Evolutionary conservation across 2,888 invertebrate species (phyloP).

Genomic region (Lasiommata megera): DNA sequence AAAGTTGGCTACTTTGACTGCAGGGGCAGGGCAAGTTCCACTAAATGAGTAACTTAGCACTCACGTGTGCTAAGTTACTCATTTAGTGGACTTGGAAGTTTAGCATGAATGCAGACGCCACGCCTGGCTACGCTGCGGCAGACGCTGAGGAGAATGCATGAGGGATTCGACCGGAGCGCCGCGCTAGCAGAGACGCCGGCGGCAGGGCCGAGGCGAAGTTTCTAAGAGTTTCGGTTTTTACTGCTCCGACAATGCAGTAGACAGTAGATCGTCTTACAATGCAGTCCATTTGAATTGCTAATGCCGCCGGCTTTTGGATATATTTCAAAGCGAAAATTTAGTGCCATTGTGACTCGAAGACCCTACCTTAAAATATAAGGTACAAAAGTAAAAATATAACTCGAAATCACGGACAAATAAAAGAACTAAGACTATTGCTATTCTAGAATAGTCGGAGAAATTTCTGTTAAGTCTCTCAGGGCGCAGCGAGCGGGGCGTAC

Average conservation of each 20-base stretch:
- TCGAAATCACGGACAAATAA: background rate
- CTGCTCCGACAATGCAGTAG: constrained; percentile 3
- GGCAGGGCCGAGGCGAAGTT: background rate
- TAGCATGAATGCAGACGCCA: too few species aligned
- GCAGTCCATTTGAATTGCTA: constrained; percentile 11
- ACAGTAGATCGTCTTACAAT: constrained; percentile 3
- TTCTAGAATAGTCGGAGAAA: background rate
- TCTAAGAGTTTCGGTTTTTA: constrained; percentile 5
- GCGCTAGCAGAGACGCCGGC: constrained; percentile 2
- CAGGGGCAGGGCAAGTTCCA: too few species aligned
- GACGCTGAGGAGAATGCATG: constrained; percentile 5
- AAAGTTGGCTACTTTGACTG: too few species aligned
- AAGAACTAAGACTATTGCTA: background rate
- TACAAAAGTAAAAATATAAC: background rate
- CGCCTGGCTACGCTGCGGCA: background rate
- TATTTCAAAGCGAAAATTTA: background rate
- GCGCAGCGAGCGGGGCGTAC: background rate
- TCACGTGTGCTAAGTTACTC: too few species aligned
- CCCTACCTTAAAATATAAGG: background rate
- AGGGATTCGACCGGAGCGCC: constrained; percentile 4
- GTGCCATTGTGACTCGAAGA: too few species aligned
- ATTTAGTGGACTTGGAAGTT: too few species aligned
- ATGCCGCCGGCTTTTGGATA: background rate
- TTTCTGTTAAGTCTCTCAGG: background rate
- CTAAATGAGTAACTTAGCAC: too few species aligned